Base-by-base conservation (phyloP, 2,888 invertebrate species). In the Luperina testacea region DNA sequence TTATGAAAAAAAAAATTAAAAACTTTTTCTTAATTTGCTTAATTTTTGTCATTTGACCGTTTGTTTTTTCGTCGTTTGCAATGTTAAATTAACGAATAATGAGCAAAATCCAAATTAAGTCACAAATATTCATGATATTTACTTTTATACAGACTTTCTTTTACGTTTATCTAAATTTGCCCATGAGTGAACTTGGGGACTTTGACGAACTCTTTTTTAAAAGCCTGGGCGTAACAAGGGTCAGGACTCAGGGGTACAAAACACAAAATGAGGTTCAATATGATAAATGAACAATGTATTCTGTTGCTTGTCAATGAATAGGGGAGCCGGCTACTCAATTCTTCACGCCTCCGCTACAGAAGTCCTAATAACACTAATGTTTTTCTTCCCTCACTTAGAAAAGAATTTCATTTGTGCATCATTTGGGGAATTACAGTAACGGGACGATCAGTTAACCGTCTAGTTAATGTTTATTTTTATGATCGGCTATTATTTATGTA, bases 221-320 rank as follows among this genome's bases (percentile, higher is more conserved):
- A 69, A 17, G 6, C 24, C 6, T 6, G 20, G 63, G n/a, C 32
- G 51, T 77, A 53, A 32, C 63, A n/a, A n/a, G 68, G 78, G 78
- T 69, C 69, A 2, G 45, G 42, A 9, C 9, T 42, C 42, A 68
- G 51, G 67, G 20, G 15, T 45, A 45, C 42, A 57, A n/a, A 48
- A 51, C n/a, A 72, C 64, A 42, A 79, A 78, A 71, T 48, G 24
- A 71, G 20, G 48, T 79, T 59, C 64, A 57, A 65, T 79, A 59
- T 72, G 57, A 79, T 65, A 71, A 72, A 78, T 70, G 38, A 78
- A 57, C 78, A 13, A 24, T 57, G 38, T 78, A 65, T 78, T 71
- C 59, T 51, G 57, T 72, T 65, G 64, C 65, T 65, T 72, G 64
- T 53, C 27, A 42, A 79, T 59, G 64, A 24, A 17, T 27, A 24